Percentiles rank a stretch among this genome's conserved stretches.
phyloP scores from a whole-genome alignment of 1,140 invertebrate genomes.

The Zeugodacus cucurbitae region DNA sequence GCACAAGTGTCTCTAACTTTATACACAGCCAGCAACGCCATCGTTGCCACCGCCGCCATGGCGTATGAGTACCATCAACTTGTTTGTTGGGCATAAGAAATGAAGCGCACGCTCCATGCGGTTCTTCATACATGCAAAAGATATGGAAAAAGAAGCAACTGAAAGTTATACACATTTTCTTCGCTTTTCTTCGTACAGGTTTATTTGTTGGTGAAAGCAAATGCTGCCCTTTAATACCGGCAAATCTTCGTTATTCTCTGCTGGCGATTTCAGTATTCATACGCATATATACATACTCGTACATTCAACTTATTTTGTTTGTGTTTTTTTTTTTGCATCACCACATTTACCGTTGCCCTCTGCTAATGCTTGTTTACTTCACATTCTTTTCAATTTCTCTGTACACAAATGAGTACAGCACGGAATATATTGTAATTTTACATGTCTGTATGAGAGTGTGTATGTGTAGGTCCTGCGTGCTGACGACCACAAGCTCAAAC shows the following conservation, averaged over 20 bases:
- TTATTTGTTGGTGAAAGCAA: not conserved
- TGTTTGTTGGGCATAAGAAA: not conserved
- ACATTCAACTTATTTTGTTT: not conserved
- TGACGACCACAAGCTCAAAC: not conserved
- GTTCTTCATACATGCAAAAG: not conserved
- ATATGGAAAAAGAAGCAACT: not conserved
- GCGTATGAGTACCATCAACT: not conserved
- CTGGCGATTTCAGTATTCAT: not conserved
- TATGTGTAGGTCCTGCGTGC: not conserved
- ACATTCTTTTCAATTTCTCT: slow-evolving; percentile 21
- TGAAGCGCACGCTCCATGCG: not conserved
- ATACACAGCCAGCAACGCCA: not conserved
- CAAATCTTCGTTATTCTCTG: not conserved
- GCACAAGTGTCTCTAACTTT: not conserved
- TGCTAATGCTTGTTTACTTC: not conserved
- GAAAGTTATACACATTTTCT: no score
- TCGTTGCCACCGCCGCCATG: not conserved
- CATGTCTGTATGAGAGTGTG: not conserved
- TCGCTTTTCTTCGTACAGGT: not conserved
- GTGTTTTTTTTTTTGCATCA: not conserved
- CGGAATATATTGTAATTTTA: not conserved
- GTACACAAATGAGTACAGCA: not conserved
- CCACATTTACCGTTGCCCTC: no score
- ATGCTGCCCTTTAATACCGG: not conserved
- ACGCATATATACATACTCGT: not conserved